phyloP scores from a whole-genome alignment of 2,113 vertebrate species.

The Strigops habroptila region DNA sequence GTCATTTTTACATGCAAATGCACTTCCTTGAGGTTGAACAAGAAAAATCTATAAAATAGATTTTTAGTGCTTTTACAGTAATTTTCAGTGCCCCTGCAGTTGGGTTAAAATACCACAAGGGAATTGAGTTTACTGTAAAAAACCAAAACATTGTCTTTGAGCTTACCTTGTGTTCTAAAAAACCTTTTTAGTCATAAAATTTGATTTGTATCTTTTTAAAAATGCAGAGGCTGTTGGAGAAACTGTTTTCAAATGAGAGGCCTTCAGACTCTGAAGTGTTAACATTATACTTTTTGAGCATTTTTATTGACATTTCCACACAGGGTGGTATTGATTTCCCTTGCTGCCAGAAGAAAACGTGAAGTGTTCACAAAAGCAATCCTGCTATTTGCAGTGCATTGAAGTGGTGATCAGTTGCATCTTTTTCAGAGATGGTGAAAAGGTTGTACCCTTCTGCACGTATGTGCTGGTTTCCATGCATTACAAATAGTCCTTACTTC shows the following conservation, averaged over 20 bases:
- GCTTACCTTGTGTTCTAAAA: background rate
- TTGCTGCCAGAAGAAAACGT: background rate
- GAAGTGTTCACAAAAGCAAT: background rate
- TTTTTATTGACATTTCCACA: background rate
- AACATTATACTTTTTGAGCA: background rate
- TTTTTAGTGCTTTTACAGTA: background rate
- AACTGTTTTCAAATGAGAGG: background rate
- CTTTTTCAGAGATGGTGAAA: background rate
- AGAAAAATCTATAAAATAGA: background rate
- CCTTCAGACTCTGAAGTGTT: background rate
- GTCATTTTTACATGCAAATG: background rate
- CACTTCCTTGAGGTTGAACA: background rate
- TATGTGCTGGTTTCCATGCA: fast-evolving
- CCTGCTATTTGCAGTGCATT: background rate
- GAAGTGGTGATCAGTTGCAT: background rate
- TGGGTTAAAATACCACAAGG: background rate
- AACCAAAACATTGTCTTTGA: background rate
- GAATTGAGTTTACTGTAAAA: background rate
- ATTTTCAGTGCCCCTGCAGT: background rate
- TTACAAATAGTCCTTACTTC: background rate
- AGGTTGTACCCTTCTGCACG: background rate
- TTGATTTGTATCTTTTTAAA: background rate
- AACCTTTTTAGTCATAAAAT: background rate
- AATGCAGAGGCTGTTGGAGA: background rate
- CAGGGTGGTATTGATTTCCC: background rate